Base-by-base conservation (phyloP, 2,888 invertebrate genomes). In the Cremastobaeus sp. region DNA sequence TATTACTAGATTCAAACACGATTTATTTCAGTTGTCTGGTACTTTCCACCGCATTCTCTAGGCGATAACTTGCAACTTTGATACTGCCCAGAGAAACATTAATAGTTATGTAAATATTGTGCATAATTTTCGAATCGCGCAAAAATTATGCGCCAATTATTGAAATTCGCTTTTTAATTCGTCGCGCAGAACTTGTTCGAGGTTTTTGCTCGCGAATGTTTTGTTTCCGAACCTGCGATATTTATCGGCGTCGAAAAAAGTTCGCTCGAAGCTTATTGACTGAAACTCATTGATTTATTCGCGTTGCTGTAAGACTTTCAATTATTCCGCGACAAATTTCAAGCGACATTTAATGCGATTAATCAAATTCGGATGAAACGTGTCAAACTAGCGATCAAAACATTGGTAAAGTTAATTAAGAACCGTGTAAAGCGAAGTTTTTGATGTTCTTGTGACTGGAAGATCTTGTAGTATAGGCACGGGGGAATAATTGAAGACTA, bases 11-110 rank as follows among this genome's bases (percentile, higher is more conserved):
- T 48, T 55, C 45, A 72, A 43, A 18, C 25, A 43, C 52, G 55
- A 57, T 62, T 57, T 64, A 71, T 71, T 64, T 48, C 15, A 69
- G 48, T 45, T 45, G 59, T 69, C 59, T 60, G 45, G 59, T 69
- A 52, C 52, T 59, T 69, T 69, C 60, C 43, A 60, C 20, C 32
- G 47, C 45, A 45, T 60, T 50, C 12, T 8, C 47, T 18, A 39
- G 35, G 35, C 37, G 68, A 48, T 52, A 35, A 25, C 37, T 50
- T 20, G 45, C 54, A 32, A 60, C 68, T 37, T 35, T 52, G 68
- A 54, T 54, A 52, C 32, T 50, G 18, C 32, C 37, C 55, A 41
- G 60, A 47, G 47, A 69, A 60, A 48, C 17, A 21, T 69, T 62
- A 52, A 55, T 62, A 41, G 54, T 69, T 54, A 14, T 37, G 35